Evolutionary conservation across 2,113 vertebrate genomes (phyloP), one percentile per base, ranked within the genome.

Genomic region (Leucosticte australis): DNA sequence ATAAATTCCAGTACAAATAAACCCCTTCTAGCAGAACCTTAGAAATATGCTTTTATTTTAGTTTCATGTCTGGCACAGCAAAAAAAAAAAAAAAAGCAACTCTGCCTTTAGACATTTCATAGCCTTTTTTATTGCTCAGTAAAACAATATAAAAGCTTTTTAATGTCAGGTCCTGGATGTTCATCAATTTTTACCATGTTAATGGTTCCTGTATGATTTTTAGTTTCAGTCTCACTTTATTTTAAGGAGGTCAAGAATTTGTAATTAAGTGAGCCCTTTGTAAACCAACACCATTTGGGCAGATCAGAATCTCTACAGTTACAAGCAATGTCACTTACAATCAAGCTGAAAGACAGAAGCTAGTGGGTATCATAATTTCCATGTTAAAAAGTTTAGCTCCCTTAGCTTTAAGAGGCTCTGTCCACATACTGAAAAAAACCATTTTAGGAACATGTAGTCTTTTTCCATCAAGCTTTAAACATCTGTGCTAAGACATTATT

Each of bases 101-200:
- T 95, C 87, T 92, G 75, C 65, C 60, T 75, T 97, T 89, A 96
- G 89, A 89, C 13, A 17, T 92, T 90, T 94, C 59, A 92, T 78
- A 49, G 53, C 41, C 56, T 74, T 95, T 97, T 96, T 96, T 92
- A 96, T 86, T 88, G 83, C 64, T 93, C 63, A 74, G 31, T 55
- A 69, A 96, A 97, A 95, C 73, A 96, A 83, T 44, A 94, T 71
- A 91, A 96, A 87, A 94, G 92, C 84, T 83, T 94, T 95, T 93
- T 68, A 83, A 90, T 68, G 90, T 85, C 59, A 60, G 96, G 94
- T 90, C 42, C 42, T 89, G 5, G 16, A 93, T 91, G 86, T 79
- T 96, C 94, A 96, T 94, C 73, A 96, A 97, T 35, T 65, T 87
- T 84, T 83, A 86, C 70, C 47, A 49, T 73, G 59, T 88, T 92